phyloP scores from a whole-genome alignment of 1,140 invertebrate species.

The Achroia grisella region DNA sequence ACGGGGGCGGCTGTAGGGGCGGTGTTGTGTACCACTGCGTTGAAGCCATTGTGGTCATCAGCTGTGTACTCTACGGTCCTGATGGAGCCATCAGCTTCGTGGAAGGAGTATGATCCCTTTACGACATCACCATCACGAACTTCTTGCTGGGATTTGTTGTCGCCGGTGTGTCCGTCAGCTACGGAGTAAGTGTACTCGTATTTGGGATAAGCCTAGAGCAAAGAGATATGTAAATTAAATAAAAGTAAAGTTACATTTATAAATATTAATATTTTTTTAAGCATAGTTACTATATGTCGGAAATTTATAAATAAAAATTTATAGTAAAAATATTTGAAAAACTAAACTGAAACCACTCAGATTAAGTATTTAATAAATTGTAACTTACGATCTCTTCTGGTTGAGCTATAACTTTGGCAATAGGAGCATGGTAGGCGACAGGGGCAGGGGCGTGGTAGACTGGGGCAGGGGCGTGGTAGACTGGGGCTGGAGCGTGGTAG shows the following conservation, averaged over 20 bases:
- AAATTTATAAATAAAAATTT: too few relatives aligned
- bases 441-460: slow-evolving; percentile 18
- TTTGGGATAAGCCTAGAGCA: slow-evolving; percentile 45
- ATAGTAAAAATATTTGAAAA: too few relatives aligned
- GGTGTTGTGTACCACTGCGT: slow-evolving; percentile 74
- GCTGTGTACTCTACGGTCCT: slow-evolving; percentile 73
- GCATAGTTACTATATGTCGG: background rate
- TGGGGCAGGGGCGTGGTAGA: slow-evolving; percentile 13
- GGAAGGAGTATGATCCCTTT: slow-evolving; percentile 74
- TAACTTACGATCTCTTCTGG: slow-evolving; percentile 39
- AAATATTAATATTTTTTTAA: background rate
- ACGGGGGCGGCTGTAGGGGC: slow-evolving; percentile 51
- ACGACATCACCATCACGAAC: slow-evolving; percentile 69
- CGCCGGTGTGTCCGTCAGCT: slow-evolving; percentile 67
- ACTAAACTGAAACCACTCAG: too few relatives aligned
- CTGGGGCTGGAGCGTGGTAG: slow-evolving; percentile 18
- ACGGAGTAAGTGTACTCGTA: slow-evolving; percentile 73
- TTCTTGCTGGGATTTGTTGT: slow-evolving; percentile 73
- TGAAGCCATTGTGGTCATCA: slow-evolving; percentile 74
- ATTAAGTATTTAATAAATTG: slow-evolving; percentile 36
- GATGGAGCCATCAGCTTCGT: slow-evolving; percentile 74
- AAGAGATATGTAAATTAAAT: background rate
- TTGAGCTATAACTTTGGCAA: slow-evolving; percentile 20
- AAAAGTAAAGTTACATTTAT: too few relatives aligned
- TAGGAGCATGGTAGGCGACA: slow-evolving; percentile 25